These are phyloP conservation scores for Leptogaster cylindrica DNA, from an alignment of 2,888 invertebrate species.

Conservation along the genomic window DNA sequence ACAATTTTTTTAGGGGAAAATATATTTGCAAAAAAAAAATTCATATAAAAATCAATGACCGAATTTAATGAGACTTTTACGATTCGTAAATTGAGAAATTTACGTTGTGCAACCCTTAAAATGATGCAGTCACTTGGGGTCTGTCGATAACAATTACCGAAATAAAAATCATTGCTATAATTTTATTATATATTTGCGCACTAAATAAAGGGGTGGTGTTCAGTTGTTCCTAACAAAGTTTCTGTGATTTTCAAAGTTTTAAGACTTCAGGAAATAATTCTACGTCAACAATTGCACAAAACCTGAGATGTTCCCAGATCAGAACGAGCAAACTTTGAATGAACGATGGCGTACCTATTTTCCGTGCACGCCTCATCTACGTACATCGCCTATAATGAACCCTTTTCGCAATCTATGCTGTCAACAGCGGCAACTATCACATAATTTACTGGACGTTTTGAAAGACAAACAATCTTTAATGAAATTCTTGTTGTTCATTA, in stretches of 20 bases:
- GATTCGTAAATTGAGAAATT: slow-evolving; percentile 28
- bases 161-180: not conserved
- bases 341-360: slow-evolving; percentile 2
- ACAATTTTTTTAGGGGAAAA: slow-evolving; percentile 3
- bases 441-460: slow-evolving; percentile 69
- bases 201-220: not conserved
- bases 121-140: no score
- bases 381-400: slow-evolving; percentile 26
- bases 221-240: no score
- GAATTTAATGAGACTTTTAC: slow-evolving; percentile 17
- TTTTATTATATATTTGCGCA: not conserved
- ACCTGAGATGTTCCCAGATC: slow-evolving; percentile 6
- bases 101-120: no score
- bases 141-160: no score
- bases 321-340: slow-evolving; percentile 26
- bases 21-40: slow-evolving; percentile 1
- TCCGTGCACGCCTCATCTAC: not conserved
- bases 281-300: no score
- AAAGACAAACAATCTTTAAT: slow-evolving; percentile 71
- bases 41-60: slow-evolving; percentile 40
- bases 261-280: no score
- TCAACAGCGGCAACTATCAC: slow-evolving; percentile 52
- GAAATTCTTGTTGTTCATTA: slow-evolving; percentile 73
- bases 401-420: slow-evolving; percentile 50
- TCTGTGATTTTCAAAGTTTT: no score